phyloP scores from a whole-genome alignment of 2,113 vertebrate genomes.

The Pterophyllum scalare region DNA sequence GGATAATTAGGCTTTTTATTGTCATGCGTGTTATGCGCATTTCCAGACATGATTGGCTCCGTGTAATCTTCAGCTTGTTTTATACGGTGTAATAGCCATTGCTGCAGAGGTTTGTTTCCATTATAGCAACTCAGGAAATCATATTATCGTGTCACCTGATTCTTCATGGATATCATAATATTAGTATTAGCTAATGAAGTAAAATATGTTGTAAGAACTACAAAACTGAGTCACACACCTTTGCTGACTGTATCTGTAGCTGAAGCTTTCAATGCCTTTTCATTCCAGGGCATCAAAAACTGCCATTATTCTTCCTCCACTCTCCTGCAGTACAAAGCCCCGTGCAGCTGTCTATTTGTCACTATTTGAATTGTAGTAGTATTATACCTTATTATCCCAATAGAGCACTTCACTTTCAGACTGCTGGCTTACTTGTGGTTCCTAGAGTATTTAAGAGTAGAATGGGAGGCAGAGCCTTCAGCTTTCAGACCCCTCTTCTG shows the following conservation, averaged over 20 bases:
- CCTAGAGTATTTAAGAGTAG: not conserved
- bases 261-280: not conserved
- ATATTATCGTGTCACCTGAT: not conserved
- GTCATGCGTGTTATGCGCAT: conserved; percentile 14
- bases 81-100: conserved; percentile 18
- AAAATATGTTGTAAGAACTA: not conserved
- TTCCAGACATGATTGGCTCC: conserved; percentile 44
- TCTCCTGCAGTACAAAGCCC: not conserved
- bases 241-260: not conserved
- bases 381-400: not conserved
- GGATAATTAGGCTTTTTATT: conserved; percentile 42
- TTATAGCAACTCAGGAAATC: not conserved
- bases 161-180: not conserved
- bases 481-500: too few species aligned
- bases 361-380: not conserved
- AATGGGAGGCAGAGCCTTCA: not conserved
- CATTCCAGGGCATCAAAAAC: not conserved
- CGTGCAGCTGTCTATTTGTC: not conserved
- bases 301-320: not conserved
- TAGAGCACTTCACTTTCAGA: not conserved
- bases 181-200: not conserved
- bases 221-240: not conserved
- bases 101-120: not conserved
- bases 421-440: not conserved
- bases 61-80: conserved; percentile 43